phyloP scores from a whole-genome alignment of 2,888 invertebrate genomes.

The Stomorhina lunata region DNA sequence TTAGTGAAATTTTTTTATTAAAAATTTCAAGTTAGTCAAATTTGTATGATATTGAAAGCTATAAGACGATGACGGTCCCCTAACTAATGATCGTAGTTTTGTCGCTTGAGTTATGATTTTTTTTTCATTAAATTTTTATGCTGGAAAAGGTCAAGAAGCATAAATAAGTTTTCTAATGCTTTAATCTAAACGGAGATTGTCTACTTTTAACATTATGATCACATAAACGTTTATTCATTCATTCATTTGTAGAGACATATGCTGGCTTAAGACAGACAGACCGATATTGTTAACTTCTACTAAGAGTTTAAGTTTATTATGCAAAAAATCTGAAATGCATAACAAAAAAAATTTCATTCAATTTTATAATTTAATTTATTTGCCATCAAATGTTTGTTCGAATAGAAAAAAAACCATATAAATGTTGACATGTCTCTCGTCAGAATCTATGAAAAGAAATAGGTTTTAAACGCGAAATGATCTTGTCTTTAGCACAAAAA shows the following conservation, averaged over 20 bases:
- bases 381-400: constrained; percentile 50
- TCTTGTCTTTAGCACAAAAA: constrained; percentile 10
- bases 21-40: too few species aligned
- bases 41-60: too few species aligned
- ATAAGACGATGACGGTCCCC: too few species aligned
- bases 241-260: neutral
- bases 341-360: constrained; percentile 13
- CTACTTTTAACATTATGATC: constrained; percentile 35
- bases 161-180: constrained; percentile 9
- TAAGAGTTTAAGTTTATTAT: constrained; percentile 8
- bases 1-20: too few species aligned
- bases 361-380: constrained; percentile 65
- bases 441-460: constrained; percentile 28
- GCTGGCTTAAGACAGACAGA: neutral
- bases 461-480: constrained; percentile 36
- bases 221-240: constrained; percentile 29
- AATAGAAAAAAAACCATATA: constrained; percentile 6
- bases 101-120: neutral
- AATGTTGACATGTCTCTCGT: constrained; percentile 59
- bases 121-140: neutral
- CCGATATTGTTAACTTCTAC: neutral
- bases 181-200: neutral
- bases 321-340: constrained; percentile 17
- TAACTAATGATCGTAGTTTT: neutral
- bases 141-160: constrained; percentile 56